These are phyloP conservation scores for Neomicropteryx cornuta DNA, from an alignment of 1,140 invertebrate genomes.

Conservation along the genomic window DNA sequence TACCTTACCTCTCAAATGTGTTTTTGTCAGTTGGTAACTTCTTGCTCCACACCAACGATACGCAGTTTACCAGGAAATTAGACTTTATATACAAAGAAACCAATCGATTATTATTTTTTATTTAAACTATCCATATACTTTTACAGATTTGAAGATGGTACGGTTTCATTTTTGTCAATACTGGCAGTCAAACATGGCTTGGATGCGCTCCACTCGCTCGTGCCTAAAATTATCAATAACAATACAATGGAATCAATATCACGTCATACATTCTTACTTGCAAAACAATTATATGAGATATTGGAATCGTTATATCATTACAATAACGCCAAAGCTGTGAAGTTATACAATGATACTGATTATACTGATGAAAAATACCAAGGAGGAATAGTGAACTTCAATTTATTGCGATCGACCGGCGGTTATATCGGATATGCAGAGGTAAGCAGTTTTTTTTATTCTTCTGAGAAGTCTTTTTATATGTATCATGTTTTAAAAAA, in stretches of 20 bases:
- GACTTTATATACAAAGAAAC: no score
- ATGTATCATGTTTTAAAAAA: conserved; percentile 6
- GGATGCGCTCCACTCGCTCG: conserved; percentile 48
- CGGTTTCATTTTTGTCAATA: conserved; percentile 79
- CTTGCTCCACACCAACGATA: no score
- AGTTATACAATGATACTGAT: conserved; percentile 62
- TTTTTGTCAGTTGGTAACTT: no score
- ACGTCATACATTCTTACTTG: conserved; percentile 64
- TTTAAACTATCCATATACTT: conserved; percentile 16
- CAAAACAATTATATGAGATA: conserved; percentile 57
- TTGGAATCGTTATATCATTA: conserved; percentile 55
- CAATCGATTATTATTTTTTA: no score
- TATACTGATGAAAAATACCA: conserved; percentile 55
- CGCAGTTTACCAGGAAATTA: no score
- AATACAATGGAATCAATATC: conserved; percentile 59
- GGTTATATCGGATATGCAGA: conserved; percentile 80
- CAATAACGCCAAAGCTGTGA: conserved; percentile 59
- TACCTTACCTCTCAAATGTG: no score
- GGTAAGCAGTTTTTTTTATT: conserved; percentile 35
- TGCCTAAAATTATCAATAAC: conserved; percentile 30
- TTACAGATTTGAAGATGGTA: conserved; percentile 90
- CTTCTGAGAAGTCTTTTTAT: conserved; percentile 23
- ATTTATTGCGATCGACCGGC: conserved; percentile 65
- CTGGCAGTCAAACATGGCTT: conserved; percentile 73
- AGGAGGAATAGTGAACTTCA: conserved; percentile 85